Evolutionary conservation across 2,888 invertebrate species (phyloP).

Genomic region (Microplitis manilae): DNA sequence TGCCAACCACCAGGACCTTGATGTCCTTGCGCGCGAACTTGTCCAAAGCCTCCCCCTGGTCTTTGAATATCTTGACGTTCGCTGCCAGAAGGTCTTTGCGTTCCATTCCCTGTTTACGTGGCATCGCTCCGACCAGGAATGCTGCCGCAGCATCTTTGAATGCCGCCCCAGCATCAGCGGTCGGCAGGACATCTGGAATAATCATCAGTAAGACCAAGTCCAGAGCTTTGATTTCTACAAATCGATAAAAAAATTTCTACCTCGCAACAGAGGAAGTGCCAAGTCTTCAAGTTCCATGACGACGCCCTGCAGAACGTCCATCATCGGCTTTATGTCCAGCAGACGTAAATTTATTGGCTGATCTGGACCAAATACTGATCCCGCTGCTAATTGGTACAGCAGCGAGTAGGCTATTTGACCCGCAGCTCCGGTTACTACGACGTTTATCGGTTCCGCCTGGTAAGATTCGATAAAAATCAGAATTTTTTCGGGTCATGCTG

Average conservation of each 20-base stretch:
- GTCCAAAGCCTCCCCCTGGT: conserved; percentile 95
- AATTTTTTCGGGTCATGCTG: background rate
- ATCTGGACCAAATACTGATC: conserved; percentile 93
- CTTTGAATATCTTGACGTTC: conserved; percentile 98
- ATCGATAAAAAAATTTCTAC: conserved; percentile 66
- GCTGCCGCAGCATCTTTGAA: conserved; percentile 97
- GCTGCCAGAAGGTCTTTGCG: conserved; percentile 97
- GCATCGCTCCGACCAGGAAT: conserved; percentile 98
- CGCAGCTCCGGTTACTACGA: conserved; percentile 98
- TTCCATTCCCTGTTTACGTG: conserved; percentile 98
- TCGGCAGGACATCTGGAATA: conserved; percentile 82
- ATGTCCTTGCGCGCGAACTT: conserved; percentile 92
- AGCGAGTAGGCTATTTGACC: conserved; percentile 99
- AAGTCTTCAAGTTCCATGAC: conserved; percentile 98
- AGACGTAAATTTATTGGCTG: conserved; percentile 91
- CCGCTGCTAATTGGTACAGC: conserved; percentile 94
- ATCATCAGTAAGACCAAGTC: conserved; percentile 30
- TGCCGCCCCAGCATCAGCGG: conserved; percentile 90
- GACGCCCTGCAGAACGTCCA: conserved; percentile 97
- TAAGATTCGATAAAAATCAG: background rate
- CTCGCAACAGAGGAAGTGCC: conserved; percentile 89
- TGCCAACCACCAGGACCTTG: conserved; percentile 97
- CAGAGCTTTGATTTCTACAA: conserved; percentile 12
- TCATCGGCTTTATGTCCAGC: conserved; percentile 96
- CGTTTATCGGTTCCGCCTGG: conserved; percentile 88